Evolutionary conservation across 2,797 vertebrate species (phyloP).

Genomic region (Sebastes hubbsi): DNA sequence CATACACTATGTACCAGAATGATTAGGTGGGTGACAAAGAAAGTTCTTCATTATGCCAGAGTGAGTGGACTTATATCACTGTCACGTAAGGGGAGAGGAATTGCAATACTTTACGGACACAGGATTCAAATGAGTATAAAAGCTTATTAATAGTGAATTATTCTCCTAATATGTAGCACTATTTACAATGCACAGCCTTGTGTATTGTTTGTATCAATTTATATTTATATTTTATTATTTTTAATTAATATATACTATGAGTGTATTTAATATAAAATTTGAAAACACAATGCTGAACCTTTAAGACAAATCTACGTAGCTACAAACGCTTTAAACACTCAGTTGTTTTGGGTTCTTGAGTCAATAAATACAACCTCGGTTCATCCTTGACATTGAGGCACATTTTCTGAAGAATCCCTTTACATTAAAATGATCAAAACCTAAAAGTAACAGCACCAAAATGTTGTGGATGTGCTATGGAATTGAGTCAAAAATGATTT

Average conservation of each 20-base stretch:
- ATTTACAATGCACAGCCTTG: not conserved
- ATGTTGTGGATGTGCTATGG: not conserved
- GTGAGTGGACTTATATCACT: not conserved
- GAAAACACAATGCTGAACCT: not conserved
- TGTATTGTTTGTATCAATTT: not conserved
- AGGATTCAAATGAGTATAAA: not conserved
- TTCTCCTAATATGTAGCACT: not conserved
- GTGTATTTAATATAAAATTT: too few species aligned
- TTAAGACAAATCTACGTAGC: not conserved
- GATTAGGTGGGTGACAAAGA: not conserved
- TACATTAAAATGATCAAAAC: not conserved
- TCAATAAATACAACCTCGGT: not conserved
- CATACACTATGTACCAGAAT: not conserved
- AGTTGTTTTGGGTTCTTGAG: not conserved
- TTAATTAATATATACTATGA: too few species aligned
- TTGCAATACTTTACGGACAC: not conserved
- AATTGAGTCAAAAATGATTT: not conserved
- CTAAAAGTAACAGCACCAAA: not conserved
- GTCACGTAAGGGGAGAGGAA: not conserved
- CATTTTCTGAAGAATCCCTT: not conserved
- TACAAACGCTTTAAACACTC: not conserved
- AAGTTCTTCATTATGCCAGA: not conserved
- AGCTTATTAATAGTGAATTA: not conserved
- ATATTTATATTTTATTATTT: too few species aligned
- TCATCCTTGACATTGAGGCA: constrained; percentile 2